Conservation (phyloP, 2,888 invertebrate genomes). For the Drosophila multiciliata region DNA sequence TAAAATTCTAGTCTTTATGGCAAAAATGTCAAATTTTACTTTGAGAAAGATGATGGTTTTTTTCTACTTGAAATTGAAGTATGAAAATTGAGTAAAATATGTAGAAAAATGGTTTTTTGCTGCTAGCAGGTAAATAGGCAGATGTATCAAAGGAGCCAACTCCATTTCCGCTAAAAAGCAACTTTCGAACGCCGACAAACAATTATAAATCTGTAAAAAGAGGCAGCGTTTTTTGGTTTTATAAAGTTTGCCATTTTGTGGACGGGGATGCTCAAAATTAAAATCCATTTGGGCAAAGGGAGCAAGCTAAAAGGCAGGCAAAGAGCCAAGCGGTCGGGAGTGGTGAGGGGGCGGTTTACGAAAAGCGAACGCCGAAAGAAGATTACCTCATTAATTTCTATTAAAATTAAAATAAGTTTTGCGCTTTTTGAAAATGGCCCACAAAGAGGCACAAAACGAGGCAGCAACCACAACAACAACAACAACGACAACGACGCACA, state of each 20-base stretch:
- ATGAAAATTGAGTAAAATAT: not conserved
- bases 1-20: not conserved
- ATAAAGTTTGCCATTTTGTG: slow-evolving; percentile 46
- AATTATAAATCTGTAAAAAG: slow-evolving; percentile 62
- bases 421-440: slow-evolving; percentile 55
- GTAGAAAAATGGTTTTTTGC: slow-evolving; percentile 3
- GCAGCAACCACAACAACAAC: slow-evolving; percentile 9
- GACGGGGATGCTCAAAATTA: slow-evolving; percentile 44
- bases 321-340: not conserved
- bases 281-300: slow-evolving; percentile 61
- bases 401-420: slow-evolving; percentile 74
- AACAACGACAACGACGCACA: slow-evolving; percentile 33
- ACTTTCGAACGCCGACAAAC: slow-evolving; percentile 20
- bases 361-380: slow-evolving; percentile 52
- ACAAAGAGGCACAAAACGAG: slow-evolving; percentile 51
- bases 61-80: not conserved
- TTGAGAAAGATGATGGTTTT: too few species aligned
- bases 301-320: slow-evolving; percentile 1
- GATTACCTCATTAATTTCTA: slow-evolving; percentile 76
- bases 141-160: slow-evolving; percentile 10
- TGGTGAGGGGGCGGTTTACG: not conserved
- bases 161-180: not conserved
- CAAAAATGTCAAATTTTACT: too few species aligned
- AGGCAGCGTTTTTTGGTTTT: slow-evolving; percentile 34
- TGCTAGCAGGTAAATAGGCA: slow-evolving; percentile 16